Percentiles rank a stretch among this genome's conserved stretches.
phyloP scores from a whole-genome alignment of 2,888 invertebrate species.

The Archips crataeganus region DNA sequence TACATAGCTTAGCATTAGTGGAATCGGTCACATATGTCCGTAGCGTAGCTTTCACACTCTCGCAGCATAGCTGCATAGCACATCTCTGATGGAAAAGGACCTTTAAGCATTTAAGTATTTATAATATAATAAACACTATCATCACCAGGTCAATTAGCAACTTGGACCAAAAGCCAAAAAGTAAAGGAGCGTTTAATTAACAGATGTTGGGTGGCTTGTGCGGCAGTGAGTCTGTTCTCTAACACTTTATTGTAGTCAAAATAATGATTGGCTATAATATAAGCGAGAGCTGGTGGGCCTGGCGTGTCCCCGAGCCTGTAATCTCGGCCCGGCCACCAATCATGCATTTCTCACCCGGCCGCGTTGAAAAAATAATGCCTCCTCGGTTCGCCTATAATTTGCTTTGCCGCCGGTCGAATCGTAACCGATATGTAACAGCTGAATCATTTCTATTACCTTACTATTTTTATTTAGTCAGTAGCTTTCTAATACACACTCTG shows the following conservation, averaged over 20 bases:
- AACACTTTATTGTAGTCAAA: constrained; percentile 82
- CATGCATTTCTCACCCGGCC: constrained; percentile 84
- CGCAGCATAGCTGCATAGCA: too few species aligned
- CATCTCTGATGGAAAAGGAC: too few species aligned
- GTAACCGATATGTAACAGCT: constrained; percentile 56
- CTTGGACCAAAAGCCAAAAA: background rate
- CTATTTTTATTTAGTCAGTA: constrained; percentile 72
- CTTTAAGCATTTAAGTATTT: too few species aligned
- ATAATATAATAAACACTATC: background rate
- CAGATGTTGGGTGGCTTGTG: constrained; percentile 59
- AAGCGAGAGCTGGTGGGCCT: constrained; percentile 72
- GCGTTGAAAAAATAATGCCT: constrained; percentile 86
- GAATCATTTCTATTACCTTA: constrained; percentile 66
- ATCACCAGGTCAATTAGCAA: background rate
- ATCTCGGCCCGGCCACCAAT: constrained; percentile 82
- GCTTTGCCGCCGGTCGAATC: constrained; percentile 68
- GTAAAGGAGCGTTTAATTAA: background rate
- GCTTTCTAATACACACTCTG: constrained; percentile 68
- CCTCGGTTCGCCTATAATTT: constrained; percentile 84
- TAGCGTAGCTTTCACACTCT: too few species aligned
- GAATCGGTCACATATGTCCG: too few species aligned
- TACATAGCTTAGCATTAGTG: too few species aligned
- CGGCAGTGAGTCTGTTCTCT: constrained; percentile 76
- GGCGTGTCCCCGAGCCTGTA: constrained; percentile 80
- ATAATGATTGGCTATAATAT: constrained; percentile 72